Conservation (phyloP, 2,888 invertebrate species). For the Minunthozetes semirufus region DNA sequence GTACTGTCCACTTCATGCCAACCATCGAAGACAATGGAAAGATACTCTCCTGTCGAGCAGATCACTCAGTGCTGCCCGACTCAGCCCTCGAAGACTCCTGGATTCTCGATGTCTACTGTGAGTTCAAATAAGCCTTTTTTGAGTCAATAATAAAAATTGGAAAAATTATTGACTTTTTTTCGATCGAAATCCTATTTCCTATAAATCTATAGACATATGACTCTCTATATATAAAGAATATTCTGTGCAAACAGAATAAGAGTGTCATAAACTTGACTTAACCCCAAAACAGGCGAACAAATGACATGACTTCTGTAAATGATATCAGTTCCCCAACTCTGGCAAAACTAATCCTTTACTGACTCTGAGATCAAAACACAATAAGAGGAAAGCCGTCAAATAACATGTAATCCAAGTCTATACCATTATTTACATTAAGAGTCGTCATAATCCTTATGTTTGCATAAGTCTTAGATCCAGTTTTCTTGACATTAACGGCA, state of each 20-base stretch:
- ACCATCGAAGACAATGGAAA: constrained; percentile 41
- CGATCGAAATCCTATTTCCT: neutral
- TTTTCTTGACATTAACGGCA: neutral
- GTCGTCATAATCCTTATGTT: constrained; percentile 3
- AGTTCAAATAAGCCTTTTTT: constrained; percentile 24
- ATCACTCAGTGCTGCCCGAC: constrained; percentile 41
- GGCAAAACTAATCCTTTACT: neutral
- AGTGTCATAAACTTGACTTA: constrained; percentile 7
- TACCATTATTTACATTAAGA: neutral
- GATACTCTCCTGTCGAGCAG: constrained; percentile 41
- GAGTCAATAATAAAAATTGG: neutral
- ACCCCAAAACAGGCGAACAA: neutral
- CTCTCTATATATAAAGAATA: neutral
- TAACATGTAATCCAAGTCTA: constrained; percentile 6
- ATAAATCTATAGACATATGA: neutral
- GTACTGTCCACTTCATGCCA: constrained; percentile 39
- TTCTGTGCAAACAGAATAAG: neutral
- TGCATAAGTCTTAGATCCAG: neutral
- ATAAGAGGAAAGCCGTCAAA: constrained; percentile 1
- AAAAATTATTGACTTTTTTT: neutral
- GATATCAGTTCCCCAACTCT: neutral
- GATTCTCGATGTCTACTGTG: constrained; percentile 42
- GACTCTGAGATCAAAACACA: neutral
- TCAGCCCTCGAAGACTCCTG: constrained; percentile 41
- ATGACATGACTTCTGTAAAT: neutral